A percentile compares a stretch with the other conserved stretches of the same genome.
Conservation (phyloP, 2,113 vertebrate genomes). For the Oryctolagus cuniculus region mOryCun1.1 NC_091441.1:5204501-5205000, state of each 20-base stretch:
- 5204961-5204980: not conserved
- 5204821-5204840: not conserved
- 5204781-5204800: no score
- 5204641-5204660: not conserved
- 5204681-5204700: not conserved
- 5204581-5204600: not conserved
- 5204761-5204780: not conserved
- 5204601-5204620: not conserved
- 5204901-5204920: not conserved
- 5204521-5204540: not conserved
- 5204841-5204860: no score
- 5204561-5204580: not conserved
- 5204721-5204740: not conserved
- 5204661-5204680: not conserved
- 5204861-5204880: not conserved
- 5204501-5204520: not conserved
- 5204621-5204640: not conserved
- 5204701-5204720: not conserved
- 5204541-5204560: not conserved
- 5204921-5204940: not conserved
- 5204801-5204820: not conserved
- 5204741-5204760: no score
- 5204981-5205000: not conserved
- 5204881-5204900: not conserved
- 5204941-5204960: no score